Percentiles rank a stretch among this genome's conserved stretches.
Evolutionary conservation across 2,113 vertebrate genomes (phyloP).

Genomic region (Actinemys pallida): DNA sequence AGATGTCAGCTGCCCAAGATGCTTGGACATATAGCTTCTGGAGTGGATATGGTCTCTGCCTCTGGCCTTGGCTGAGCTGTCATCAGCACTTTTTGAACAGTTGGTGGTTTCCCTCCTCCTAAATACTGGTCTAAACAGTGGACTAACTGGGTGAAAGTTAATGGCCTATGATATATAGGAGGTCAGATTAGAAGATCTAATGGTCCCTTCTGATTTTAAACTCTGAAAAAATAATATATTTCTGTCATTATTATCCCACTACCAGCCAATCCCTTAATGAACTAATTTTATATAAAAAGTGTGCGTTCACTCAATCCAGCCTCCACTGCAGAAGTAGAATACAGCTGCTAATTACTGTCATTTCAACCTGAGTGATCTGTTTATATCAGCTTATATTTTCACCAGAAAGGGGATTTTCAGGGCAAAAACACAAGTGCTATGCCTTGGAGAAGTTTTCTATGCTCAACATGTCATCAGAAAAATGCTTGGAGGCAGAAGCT

Average conservation of each 20-base stretch:
- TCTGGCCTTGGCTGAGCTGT: background rate
- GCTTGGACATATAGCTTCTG: accelerated
- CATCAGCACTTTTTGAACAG: background rate
- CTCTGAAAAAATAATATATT: background rate
- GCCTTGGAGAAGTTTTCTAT: background rate
- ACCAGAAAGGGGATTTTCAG: background rate
- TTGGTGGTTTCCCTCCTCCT: background rate
- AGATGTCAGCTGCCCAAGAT: background rate
- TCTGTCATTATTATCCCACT: accelerated
- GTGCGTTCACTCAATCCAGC: background rate
- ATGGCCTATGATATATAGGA: background rate
- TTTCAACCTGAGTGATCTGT: background rate
- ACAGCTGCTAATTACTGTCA: background rate
- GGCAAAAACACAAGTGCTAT: background rate
- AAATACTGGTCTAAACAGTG: background rate
- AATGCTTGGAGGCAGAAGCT: background rate
- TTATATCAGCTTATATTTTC: background rate
- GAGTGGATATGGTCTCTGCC: background rate
- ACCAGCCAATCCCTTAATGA: background rate
- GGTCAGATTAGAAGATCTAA: background rate
- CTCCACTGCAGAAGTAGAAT: background rate
- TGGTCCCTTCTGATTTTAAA: background rate
- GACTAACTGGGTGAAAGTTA: background rate
- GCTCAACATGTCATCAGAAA: background rate
- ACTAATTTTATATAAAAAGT: background rate